Evolutionary conservation across 2,888 invertebrate species (phyloP).

Genomic region (Pegoplata infirma): DNA sequence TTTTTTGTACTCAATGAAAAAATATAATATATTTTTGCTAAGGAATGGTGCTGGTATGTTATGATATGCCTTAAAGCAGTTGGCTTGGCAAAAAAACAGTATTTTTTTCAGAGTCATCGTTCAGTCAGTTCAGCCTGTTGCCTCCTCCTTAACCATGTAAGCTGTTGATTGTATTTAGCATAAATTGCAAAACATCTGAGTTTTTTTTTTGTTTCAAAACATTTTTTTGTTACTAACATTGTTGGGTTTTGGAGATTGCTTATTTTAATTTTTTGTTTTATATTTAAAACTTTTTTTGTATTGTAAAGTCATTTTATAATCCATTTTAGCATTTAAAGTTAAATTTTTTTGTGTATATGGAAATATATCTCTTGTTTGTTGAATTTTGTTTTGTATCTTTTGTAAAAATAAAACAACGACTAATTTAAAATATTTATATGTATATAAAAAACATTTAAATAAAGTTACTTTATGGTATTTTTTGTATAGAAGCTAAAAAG

Average conservation of each 20-base stretch:
- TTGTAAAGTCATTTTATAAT: conserved; percentile 37
- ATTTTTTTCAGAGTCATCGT: background rate
- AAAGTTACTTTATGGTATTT: background rate
- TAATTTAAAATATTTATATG: background rate
- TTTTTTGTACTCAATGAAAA: background rate
- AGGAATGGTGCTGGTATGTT: background rate
- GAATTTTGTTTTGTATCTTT: too few relatives aligned
- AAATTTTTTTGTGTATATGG: background rate
- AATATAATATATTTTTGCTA: background rate
- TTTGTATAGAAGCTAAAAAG: background rate
- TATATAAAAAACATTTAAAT: background rate
- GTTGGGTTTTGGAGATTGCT: background rate
- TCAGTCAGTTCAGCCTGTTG: conserved; percentile 15
- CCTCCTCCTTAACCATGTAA: conserved; percentile 18
- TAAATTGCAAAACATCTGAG: conserved; percentile 47
- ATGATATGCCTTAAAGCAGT: conserved; percentile 1
- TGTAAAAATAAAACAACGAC: too few relatives aligned
- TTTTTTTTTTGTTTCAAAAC: conserved; percentile 11
- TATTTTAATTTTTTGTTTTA: background rate
- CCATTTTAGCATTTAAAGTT: conserved; percentile 41
- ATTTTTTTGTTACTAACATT: background rate
- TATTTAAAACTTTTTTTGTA: background rate
- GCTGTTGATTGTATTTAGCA: conserved; percentile 46
- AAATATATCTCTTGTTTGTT: background rate
- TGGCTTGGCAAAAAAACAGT: background rate